These are phyloP conservation scores for Pyrocephalus nanus DNA, from an alignment of 2,797 vertebrate species.

Conservation along the genomic window DNA sequence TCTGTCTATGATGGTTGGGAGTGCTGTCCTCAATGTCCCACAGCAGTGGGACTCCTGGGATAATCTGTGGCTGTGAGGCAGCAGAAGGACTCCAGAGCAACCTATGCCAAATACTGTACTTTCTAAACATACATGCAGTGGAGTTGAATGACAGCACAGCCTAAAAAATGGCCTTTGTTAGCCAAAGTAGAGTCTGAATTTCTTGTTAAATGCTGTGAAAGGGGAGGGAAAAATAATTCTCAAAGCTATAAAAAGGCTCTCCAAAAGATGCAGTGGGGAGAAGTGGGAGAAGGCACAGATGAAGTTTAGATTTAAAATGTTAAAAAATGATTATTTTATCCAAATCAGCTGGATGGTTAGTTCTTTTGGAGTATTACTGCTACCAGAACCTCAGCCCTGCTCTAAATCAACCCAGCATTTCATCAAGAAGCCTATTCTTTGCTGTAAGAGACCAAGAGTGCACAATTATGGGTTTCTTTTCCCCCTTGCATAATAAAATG, in stretches of 20 bases:
- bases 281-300: slow-evolving; percentile 11
- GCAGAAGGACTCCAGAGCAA: neutral
- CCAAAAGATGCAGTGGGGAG: slow-evolving; percentile 13
- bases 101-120: neutral
- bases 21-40: neutral
- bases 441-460: slow-evolving; percentile 62
- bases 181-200: neutral
- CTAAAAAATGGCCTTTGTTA: slow-evolving; percentile 13
- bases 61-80: neutral
- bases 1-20: rapidly evolving
- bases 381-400: slow-evolving; percentile 48
- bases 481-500: slow-evolving; percentile 68
- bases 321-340: slow-evolving; percentile 72
- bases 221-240: neutral
- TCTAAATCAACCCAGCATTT: slow-evolving; percentile 64
- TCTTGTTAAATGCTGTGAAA: neutral
- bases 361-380: slow-evolving; percentile 58
- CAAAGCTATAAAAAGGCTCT: slow-evolving; percentile 51
- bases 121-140: neutral
- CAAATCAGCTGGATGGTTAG: slow-evolving; percentile 62
- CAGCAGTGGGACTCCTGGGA: neutral
- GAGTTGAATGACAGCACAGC: neutral
- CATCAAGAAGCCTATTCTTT: slow-evolving; percentile 77
- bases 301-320: slow-evolving; percentile 59
- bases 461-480: slow-evolving; percentile 74